These are phyloP conservation scores for Galleria mellonella DNA, from an alignment of 1,140 invertebrate species.

Conservation along the genomic window DNA sequence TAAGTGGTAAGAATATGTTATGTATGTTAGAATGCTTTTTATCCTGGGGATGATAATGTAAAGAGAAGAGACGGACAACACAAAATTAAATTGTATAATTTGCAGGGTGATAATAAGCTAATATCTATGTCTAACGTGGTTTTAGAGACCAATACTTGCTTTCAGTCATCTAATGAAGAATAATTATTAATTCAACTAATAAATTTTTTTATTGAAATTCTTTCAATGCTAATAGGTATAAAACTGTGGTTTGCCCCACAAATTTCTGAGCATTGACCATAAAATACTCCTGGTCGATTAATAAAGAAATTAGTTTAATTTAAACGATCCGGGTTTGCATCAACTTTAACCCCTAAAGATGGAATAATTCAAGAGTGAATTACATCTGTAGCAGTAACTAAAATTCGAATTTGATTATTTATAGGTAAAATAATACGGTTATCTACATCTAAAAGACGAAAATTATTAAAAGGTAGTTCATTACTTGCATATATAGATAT, in stretches of 20 bases:
- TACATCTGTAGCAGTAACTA: constrained; percentile 78
- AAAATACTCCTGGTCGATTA: constrained; percentile 77
- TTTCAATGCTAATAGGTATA: constrained; percentile 84
- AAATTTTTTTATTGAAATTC: constrained; percentile 70
- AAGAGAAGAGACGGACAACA: too few relatives aligned
- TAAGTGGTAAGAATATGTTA: too few relatives aligned
- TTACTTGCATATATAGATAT: constrained; percentile 74
- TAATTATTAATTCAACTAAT: constrained; percentile 78
- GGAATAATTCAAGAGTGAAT: constrained; percentile 82
- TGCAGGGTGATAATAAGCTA: too few relatives aligned
- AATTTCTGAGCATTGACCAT: constrained; percentile 84
- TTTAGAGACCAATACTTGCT: too few relatives aligned
- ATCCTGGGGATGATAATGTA: too few relatives aligned
- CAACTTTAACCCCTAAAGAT: constrained; percentile 78
- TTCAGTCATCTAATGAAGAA: too few relatives aligned
- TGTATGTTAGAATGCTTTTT: too few relatives aligned
- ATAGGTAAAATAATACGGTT: constrained; percentile 76
- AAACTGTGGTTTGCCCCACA: constrained; percentile 85
- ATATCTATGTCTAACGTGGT: too few relatives aligned
- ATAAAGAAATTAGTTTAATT: too few relatives aligned
- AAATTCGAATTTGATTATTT: constrained; percentile 74
- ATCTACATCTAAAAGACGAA: constrained; percentile 79
- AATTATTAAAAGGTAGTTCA: constrained; percentile 50
- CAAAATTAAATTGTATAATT: too few relatives aligned
- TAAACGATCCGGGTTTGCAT: constrained; percentile 80